Conservation (phyloP, 2,888 invertebrate species). For the Trissolcus brochymenae region DNA sequence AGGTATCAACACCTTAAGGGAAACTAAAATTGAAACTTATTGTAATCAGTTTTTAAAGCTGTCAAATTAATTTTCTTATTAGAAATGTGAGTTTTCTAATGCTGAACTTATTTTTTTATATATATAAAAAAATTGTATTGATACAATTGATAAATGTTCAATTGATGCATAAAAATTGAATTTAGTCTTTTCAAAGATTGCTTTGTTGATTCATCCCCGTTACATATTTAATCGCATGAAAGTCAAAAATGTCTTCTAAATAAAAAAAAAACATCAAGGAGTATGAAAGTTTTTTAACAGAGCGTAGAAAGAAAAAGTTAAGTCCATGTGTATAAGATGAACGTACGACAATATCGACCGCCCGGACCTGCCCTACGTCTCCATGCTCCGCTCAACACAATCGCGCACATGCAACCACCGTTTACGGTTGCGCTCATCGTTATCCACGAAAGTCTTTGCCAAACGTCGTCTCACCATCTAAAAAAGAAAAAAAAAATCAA, state of each 20-base stretch:
- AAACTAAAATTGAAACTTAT: too few relatives aligned
- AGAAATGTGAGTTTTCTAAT: too few relatives aligned
- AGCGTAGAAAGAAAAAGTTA: constrained; percentile 66
- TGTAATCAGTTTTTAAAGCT: too few relatives aligned
- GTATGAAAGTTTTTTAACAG: constrained; percentile 48
- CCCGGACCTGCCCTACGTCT: constrained; percentile 78
- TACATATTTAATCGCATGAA: neutral
- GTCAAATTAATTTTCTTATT: too few relatives aligned
- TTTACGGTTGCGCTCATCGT: constrained; percentile 44
- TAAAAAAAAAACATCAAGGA: neutral
- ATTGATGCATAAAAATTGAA: too few relatives aligned
- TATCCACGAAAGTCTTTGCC: constrained; percentile 48
- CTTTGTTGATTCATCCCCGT: too few relatives aligned
- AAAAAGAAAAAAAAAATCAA: too few relatives aligned
- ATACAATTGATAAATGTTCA: too few relatives aligned
- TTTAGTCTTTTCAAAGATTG: too few relatives aligned
- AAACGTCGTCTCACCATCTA: constrained; percentile 27
- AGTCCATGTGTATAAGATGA: constrained; percentile 70
- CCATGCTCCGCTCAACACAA: constrained; percentile 71
- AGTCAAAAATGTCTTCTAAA: neutral
- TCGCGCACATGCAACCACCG: constrained; percentile 70
- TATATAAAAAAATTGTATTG: too few relatives aligned
- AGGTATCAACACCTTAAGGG: too few relatives aligned
- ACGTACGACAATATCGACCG: constrained; percentile 84
- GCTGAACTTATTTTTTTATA: too few relatives aligned